Evolutionary conservation across 2,888 invertebrate genomes (phyloP).

Genomic region (Polymixis flavicincta): DNA sequence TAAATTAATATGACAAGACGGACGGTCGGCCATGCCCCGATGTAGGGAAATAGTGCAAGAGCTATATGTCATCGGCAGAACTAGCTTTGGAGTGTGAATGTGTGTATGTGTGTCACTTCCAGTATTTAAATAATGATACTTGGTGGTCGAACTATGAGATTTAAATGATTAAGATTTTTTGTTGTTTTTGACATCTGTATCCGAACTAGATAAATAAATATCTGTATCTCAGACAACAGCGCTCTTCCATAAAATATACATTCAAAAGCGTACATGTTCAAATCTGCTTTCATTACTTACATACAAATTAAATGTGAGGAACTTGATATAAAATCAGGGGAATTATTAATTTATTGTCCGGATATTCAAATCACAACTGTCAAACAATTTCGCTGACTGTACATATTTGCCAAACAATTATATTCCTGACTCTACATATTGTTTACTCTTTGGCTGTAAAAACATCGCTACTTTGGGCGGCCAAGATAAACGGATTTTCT

Average conservation of each 20-base stretch:
- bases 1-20: conserved; percentile 48
- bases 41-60: conserved; percentile 30
- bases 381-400: not conserved
- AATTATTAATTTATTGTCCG: not conserved
- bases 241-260: too few species aligned
- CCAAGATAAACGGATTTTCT: not conserved
- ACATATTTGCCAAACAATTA: not conserved
- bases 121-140: not conserved
- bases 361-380: not conserved
- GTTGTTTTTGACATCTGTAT: too few species aligned
- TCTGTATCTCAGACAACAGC: too few species aligned
- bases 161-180: too few species aligned
- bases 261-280: too few species aligned
- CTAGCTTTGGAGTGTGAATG: not conserved
- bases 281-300: too few species aligned
- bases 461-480: not conserved
- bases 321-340: not conserved
- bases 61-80: conserved; percentile 18
- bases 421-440: too few species aligned
- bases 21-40: conserved; percentile 17
- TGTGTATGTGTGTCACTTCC: not conserved
- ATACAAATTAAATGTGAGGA: not conserved
- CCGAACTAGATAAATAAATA: too few species aligned
- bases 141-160: not conserved
- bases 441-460: not conserved